Conservation (phyloP, 2,888 invertebrate genomes). For the Lepetodrilus schrolli region DNA sequence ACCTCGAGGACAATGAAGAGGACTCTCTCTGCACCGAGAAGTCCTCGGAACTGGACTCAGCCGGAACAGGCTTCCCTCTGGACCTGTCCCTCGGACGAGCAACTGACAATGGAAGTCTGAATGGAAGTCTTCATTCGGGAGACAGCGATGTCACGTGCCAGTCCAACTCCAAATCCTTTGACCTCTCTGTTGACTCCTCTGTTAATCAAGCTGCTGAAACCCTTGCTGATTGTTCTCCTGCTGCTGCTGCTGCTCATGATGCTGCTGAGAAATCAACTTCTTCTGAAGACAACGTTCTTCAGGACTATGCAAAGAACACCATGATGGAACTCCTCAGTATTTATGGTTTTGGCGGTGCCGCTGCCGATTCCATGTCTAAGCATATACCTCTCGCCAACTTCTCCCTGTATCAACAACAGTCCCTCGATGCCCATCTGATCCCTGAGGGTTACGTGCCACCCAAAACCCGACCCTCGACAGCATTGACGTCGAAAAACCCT, state of each 20-base stretch:
- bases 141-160: neutral
- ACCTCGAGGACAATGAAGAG: neutral
- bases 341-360: conserved; percentile 84
- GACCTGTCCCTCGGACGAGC: conserved; percentile 33
- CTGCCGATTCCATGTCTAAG: neutral
- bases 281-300: conserved; percentile 77
- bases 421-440: neutral
- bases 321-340: conserved; percentile 86
- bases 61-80: conserved; percentile 27
- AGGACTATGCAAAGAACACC: conserved; percentile 86
- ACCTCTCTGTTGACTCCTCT: conserved; percentile 6
- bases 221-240: no score
- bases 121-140: conserved; percentile 1
- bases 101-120: neutral
- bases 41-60: neutral
- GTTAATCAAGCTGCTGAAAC: neutral
- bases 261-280: neutral
- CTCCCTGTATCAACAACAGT: conserved; percentile 8
- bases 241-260: neutral
- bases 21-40: neutral
- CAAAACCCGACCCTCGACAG: no score
- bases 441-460: neutral
- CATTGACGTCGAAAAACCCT: no score
- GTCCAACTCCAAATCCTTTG: neutral
- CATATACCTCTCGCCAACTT: conserved; percentile 11